Percentiles rank a stretch among this genome's conserved stretches.
phyloP scores from a whole-genome alignment of 2,888 invertebrate species.

The Zygaena filipendulae region DNA sequence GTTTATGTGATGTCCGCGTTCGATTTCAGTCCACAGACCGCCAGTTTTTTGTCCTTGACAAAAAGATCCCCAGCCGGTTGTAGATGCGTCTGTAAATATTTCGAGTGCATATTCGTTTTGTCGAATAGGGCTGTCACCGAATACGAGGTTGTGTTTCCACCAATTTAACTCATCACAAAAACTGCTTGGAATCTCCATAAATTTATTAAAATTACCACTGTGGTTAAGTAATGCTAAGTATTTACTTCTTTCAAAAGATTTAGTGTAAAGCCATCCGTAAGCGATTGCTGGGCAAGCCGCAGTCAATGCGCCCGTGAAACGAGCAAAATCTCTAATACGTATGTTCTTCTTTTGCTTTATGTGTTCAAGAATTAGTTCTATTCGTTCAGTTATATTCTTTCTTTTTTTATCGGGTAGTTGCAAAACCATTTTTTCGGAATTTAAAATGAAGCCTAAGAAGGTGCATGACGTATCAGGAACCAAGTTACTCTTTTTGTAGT shows the following conservation, averaged over 20 bases:
- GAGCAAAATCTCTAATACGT: conserved; percentile 11
- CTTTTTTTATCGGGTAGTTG: conserved; percentile 3
- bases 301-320: conserved; percentile 4
- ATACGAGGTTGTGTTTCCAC: too few species aligned
- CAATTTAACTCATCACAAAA: too few species aligned
- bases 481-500: conserved; percentile 6
- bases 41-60: too few species aligned
- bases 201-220: too few species aligned
- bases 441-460: conserved; percentile 9
- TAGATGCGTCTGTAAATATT: too few species aligned
- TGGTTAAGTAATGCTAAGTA: neutral
- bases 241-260: conserved; percentile 6
- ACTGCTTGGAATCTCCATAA: too few species aligned
- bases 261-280: conserved; percentile 12
- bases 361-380: too few species aligned
- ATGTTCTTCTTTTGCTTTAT: too few species aligned
- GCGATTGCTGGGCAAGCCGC: conserved; percentile 10
- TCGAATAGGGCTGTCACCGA: conserved; percentile 4
- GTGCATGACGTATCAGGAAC: conserved; percentile 1
- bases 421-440: conserved; percentile 6
- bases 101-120: too few species aligned
- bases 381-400: too few species aligned
- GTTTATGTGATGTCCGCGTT: conserved; percentile 4
- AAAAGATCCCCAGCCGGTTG: too few species aligned
- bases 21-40: conserved; percentile 3